Evolutionary conservation across 2,797 vertebrate species (phyloP), one percentile per base, ranked within the genome.

Genomic region (Labeo calbasu): DNA sequence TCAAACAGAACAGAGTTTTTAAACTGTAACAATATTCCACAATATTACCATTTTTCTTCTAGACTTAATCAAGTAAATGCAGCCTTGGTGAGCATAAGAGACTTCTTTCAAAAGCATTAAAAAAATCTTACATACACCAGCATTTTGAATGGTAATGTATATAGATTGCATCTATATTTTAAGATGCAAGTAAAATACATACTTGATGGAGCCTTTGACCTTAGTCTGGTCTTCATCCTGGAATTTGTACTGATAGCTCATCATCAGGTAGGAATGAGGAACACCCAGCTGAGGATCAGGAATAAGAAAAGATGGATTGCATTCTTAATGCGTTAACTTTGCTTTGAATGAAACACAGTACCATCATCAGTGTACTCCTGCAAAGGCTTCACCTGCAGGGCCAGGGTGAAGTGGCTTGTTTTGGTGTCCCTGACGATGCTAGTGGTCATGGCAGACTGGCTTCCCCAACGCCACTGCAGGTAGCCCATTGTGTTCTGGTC

Each of bases 161-260:
- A 19, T 4, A 57, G 72, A 55, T 2, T 72, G 69, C n/a, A 36
- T 75, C 25, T 51, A 25, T 32, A 53, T 32, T 32, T 17, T 36
- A 75, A 75, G 32, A 21, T 14, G n/a, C 6, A 43, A 13, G 28
- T 59, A 57, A 59, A 23, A 59, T 50, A 93, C 97, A 85, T 95
- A 99, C 98, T 99, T 99, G 71, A 99, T 90, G 46, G 97, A 99
- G 43, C 98, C 98, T 93, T 99, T 99, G 86, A 99, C 94, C 82
- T 97, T 96, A 1, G 98, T 99, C 93, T 99, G 97, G 88, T 99
- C 97, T 9, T 99, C 98, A 72, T 99, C 98, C 92, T 99, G 97
- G 92, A 99, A 99, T 92, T 99, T 99, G 94, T 98, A 98, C 92
- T 99, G 98, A 84, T 97, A 99, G 91, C 97, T 99, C 95, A 99